Conservation (phyloP, 2,797 vertebrate species). For the Scolopax rusticola region DNA sequence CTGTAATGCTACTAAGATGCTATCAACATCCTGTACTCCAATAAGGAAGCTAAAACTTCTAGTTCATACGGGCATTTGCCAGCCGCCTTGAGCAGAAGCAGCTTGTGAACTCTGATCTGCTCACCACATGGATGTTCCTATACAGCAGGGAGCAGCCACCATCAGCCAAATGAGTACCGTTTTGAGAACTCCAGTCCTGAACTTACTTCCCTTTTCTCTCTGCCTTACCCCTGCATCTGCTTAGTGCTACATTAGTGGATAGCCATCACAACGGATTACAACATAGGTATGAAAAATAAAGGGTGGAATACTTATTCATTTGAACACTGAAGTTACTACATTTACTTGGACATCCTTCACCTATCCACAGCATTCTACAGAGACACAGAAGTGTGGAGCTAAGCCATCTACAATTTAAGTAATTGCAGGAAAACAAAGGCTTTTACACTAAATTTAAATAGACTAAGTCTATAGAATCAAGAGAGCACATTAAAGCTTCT, state of each 20-base stretch:
- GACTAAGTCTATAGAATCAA: background rate
- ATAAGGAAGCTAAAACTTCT: background rate
- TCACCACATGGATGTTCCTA: background rate
- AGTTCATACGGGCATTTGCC: background rate
- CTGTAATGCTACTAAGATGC: background rate
- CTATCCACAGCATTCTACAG: background rate
- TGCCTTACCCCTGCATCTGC: background rate
- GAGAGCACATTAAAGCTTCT: background rate
- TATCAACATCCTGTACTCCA: background rate
- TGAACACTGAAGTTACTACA: background rate
- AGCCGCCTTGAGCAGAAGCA: background rate
- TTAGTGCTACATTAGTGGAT: background rate
- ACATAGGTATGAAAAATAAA: background rate
- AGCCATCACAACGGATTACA: background rate
- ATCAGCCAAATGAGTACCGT: background rate
- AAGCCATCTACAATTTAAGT: background rate
- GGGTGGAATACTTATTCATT: background rate
- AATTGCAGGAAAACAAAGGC: background rate
- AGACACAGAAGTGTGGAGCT: background rate
- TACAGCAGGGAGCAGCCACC: background rate
- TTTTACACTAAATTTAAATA: background rate
- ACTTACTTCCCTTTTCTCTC: constrained; percentile 9
- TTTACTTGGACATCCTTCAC: background rate
- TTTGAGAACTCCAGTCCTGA: background rate
- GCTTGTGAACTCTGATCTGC: background rate